Conservation (phyloP, 2,888 invertebrate species). For the Harpagoxenus sublaevis region DNA sequence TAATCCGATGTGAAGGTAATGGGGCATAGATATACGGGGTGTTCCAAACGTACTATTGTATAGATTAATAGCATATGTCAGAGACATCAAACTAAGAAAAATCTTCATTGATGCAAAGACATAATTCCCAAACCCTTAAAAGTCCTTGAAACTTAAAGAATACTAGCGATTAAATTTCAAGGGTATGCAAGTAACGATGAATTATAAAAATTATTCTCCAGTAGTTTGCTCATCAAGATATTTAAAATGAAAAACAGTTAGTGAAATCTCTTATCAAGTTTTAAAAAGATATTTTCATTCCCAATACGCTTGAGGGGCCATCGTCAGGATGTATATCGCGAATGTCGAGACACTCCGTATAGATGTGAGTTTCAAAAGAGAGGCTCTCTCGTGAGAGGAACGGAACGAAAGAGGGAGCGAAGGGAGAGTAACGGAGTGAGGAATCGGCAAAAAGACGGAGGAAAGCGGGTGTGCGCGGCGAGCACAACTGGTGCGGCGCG, state of each 20-base stretch:
- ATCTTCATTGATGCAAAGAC: not conserved
- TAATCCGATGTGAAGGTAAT: conserved; percentile 70
- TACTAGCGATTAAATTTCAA: not conserved
- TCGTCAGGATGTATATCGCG: not conserved
- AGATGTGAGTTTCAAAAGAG: conserved; percentile 32
- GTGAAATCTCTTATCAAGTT: not conserved
- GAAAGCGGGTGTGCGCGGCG: conserved; percentile 47
- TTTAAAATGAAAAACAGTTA: not conserved
- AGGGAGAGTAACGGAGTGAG: conserved; percentile 30
- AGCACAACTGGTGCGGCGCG: conserved; percentile 37
- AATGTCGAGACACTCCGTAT: conserved; percentile 11
- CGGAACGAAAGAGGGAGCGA: not conserved
- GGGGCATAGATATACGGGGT: conserved; percentile 62
- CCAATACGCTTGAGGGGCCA: not conserved
- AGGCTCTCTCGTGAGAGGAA: conserved; percentile 32
- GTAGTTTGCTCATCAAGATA: not conserved
- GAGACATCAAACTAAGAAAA: not conserved
- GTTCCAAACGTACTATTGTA: conserved; percentile 4
- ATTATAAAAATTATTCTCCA: not conserved
- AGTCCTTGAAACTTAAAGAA: not conserved
- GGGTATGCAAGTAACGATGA: not conserved
- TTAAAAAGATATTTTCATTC: not conserved
- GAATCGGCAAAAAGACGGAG: conserved; percentile 20
- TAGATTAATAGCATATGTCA: not conserved
- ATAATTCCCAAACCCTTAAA: not conserved